Base-by-base conservation (phyloP, 2,888 invertebrate genomes). In the Oxytorus armatus region DNA sequence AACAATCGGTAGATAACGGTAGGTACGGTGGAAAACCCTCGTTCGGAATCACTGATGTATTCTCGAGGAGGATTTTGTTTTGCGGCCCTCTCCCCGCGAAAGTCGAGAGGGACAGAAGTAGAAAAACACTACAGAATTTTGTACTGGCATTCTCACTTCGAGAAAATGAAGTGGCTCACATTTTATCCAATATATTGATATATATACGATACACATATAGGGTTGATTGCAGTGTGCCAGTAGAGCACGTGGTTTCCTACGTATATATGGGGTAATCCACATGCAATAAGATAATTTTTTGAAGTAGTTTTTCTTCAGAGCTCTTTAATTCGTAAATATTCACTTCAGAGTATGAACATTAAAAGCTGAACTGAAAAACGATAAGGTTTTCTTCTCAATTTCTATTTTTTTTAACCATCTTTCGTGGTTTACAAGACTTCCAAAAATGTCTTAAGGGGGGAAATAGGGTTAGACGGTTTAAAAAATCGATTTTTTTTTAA, bases 151-250 rank as follows among this genome's bases (percentile, higher is more conserved):
- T 66, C 59, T 55, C 61, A 18, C 18, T 51, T 44, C 61, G 72
- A 66, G 44, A 42, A 78, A 81, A 81, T 78, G 70, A 76, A 81
- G 75, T 76, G 75, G 75, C 39, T 63, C 33, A 57, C 39, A 44
- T 61, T 61, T 42, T 23, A 3, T 42, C 7, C 61, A 14, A 61
- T 61, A 21, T 61, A n/a, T n/a, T n/a, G n/a, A n/a, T n/a, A 42
- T 11, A 39, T 39, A 36, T 44, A 49, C 2, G 2, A 29, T 36
- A 73, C 55, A 21, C 23, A 59, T 1, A 47, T 47, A n/a, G 18
- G 39, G 2, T 16, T 33, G 10, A 63, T 39, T 39, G 44, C 44
- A 36, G 74, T 47, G 4, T 33, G 36, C 55, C 16, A 18, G 47
- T 47, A 18, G 11, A 47, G 47, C 47, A 47, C 47, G 47, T 47